Conservation (phyloP, 2,888 invertebrate species). For the Hypercompe scribonia region DNA sequence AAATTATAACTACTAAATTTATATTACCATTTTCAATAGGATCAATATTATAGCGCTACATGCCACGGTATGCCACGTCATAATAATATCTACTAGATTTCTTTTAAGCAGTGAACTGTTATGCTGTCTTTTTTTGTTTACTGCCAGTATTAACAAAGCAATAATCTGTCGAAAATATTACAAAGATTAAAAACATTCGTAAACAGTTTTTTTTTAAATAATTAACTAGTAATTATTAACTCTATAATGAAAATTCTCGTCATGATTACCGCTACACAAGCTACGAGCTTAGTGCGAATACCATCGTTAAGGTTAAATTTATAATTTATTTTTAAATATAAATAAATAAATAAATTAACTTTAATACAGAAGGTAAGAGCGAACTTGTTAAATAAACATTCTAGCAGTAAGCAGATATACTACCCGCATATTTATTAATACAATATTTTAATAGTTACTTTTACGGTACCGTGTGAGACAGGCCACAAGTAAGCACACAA, state of each 20-base stretch:
- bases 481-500: slow-evolving; percentile 52
- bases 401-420: background rate
- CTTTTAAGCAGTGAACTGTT: background rate
- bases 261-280: too few relatives aligned
- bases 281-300: too few relatives aligned
- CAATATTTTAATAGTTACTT: background rate
- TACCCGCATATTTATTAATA: background rate
- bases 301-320: too few relatives aligned
- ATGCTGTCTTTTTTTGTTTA: background rate
- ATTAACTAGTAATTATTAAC: background rate
- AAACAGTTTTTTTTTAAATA: background rate
- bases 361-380: too few relatives aligned
- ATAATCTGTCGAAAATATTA: background rate
- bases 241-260: too few relatives aligned
- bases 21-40: background rate
- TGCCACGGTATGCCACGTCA: too few relatives aligned
- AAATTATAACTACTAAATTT: background rate
- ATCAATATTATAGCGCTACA: too few relatives aligned
- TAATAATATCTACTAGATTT: too few relatives aligned
- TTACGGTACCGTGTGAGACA: slow-evolving; percentile 30
- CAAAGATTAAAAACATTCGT: background rate
- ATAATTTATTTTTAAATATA: too few relatives aligned
- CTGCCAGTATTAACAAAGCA: background rate
- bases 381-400: background rate
- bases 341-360: too few relatives aligned